Percentiles rank a stretch among this genome's conserved stretches.
phyloP scores from a whole-genome alignment of 2,888 invertebrate genomes.

The Meliscaeva auricollis region DNA sequence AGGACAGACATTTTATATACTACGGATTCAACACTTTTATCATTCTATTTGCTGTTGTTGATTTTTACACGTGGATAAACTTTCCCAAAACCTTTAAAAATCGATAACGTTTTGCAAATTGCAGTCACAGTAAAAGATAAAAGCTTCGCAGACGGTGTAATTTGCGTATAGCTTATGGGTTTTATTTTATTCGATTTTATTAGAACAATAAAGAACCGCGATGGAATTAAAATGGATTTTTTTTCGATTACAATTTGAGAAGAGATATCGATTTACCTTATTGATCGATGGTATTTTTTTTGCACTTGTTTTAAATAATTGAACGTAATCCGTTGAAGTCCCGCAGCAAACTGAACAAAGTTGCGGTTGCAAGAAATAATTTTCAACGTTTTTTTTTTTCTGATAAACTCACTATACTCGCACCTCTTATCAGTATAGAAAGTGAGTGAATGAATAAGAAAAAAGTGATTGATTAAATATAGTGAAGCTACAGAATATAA shows the following conservation, averaged over 20 bases:
- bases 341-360: constrained; percentile 59
- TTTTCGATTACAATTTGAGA: neutral
- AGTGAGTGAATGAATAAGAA: constrained; percentile 46
- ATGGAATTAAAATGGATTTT: neutral
- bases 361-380: constrained; percentile 19
- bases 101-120: neutral
- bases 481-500: neutral
- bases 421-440: constrained; percentile 53
- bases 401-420: constrained; percentile 38
- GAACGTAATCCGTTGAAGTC: constrained; percentile 42
- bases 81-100: neutral
- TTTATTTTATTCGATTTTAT: neutral
- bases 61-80: constrained; percentile 16
- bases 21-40: neutral
- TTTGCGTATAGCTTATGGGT: neutral
- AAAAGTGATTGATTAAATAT: constrained; percentile 56
- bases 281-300: neutral
- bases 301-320: neutral
- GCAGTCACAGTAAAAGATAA: neutral
- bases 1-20: neutral
- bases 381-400: constrained; percentile 20
- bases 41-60: neutral
- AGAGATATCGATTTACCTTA: constrained; percentile 54
- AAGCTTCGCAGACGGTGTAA: neutral
- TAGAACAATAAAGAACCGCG: neutral